phyloP scores from a whole-genome alignment of 2,888 invertebrate species.

The Tetranychus truncatus region DNA sequence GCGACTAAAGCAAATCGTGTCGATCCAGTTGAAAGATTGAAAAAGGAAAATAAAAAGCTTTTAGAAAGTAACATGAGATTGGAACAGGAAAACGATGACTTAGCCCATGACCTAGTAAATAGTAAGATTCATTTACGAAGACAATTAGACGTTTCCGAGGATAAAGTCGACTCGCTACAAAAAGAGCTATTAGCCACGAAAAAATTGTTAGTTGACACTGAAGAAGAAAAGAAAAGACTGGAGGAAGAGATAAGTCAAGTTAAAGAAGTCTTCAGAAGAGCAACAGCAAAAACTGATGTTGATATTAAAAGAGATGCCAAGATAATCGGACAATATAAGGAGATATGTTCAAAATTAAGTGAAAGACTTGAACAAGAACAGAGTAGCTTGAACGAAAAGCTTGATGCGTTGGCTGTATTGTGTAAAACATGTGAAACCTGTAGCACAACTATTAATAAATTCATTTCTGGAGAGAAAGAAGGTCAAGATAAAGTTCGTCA shows the following conservation, averaged over 20 bases:
- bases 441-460: not conserved
- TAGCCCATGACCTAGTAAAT: conserved; percentile 42
- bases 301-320: conserved; percentile 48
- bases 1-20: conserved; percentile 46
- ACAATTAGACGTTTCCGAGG: conserved; percentile 34
- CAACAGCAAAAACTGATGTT: conserved; percentile 51
- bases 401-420: not conserved
- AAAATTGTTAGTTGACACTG: conserved; percentile 43
- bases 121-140: conserved; percentile 37
- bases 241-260: conserved; percentile 43
- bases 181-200: conserved; percentile 34
- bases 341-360: conserved; percentile 49
- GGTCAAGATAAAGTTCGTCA: not conserved
- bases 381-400: conserved; percentile 1
- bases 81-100: conserved; percentile 43
- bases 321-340: conserved; percentile 77
- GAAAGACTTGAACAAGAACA: conserved; percentile 60
- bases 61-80: conserved; percentile 39
- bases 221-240: conserved; percentile 51
- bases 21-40: conserved; percentile 37
- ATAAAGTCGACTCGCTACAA: conserved; percentile 34
- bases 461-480: not conserved
- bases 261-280: conserved; percentile 50
- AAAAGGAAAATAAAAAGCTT: conserved; percentile 37
- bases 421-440: not conserved